phyloP scores from a whole-genome alignment of 2,113 vertebrate species.

The Otocyon megalotis region DNA sequence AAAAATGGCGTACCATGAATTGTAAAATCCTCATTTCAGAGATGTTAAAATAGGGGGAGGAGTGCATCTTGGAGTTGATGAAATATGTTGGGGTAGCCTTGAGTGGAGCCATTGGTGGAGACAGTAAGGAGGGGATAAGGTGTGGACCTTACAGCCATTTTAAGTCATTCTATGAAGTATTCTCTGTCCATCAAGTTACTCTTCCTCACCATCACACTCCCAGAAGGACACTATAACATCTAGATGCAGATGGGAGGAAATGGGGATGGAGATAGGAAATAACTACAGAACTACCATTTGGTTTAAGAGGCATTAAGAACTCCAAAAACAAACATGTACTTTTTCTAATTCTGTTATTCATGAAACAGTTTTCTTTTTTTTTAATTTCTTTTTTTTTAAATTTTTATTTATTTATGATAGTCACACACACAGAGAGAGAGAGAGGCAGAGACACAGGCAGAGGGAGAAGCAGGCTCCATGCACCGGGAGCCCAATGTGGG shows the following conservation, averaged over 20 bases:
- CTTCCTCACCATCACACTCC: neutral
- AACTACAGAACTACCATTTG: neutral
- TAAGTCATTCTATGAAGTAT: neutral
- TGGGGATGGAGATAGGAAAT: neutral
- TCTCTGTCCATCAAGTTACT: neutral
- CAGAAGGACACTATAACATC: neutral
- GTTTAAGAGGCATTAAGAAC: slow-evolving; percentile 11
- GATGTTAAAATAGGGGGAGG: neutral
- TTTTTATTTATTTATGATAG: too few species aligned
- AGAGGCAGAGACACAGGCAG: too few species aligned
- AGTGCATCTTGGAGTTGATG: neutral
- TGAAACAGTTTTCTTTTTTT: neutral
- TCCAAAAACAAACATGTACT: neutral
- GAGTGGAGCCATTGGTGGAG: neutral
- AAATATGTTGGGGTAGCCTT: neutral
- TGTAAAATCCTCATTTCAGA: slow-evolving; percentile 21
- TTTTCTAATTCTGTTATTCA: neutral
- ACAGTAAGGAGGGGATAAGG: neutral
- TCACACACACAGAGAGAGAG: too few species aligned
- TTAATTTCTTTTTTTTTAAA: too few species aligned
- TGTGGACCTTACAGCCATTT: neutral
- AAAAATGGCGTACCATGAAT: neutral
- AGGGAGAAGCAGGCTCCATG: too few species aligned
- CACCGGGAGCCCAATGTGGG: too few species aligned
- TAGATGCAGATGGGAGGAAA: neutral